phyloP scores from a whole-genome alignment of 1,140 invertebrate species.

The Pachypeltis micranthus region DNA sequence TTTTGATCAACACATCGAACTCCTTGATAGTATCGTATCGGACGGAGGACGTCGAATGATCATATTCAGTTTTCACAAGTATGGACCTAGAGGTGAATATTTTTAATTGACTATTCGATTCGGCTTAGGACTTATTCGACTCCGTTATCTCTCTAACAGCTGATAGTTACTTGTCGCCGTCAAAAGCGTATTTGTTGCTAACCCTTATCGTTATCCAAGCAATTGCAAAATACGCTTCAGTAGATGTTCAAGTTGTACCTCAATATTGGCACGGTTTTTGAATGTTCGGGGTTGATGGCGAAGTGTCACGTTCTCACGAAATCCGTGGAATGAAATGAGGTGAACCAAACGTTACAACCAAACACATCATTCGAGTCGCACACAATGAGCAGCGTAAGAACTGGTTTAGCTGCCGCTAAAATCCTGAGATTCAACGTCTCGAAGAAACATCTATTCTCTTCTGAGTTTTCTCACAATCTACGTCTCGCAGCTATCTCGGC shows the following conservation, averaged over 20 bases:
- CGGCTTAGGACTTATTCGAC: background rate
- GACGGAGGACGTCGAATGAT: constrained; percentile 5
- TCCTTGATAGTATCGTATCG: background rate
- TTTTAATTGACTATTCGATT: background rate
- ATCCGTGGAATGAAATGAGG: background rate
- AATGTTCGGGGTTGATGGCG: background rate
- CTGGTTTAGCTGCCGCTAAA: constrained; percentile 19
- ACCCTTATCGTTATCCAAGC: background rate
- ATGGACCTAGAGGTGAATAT: constrained; percentile 4
- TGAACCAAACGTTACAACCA: background rate
- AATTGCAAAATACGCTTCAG: constrained; percentile 5
- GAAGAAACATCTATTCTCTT: constrained; percentile 13
- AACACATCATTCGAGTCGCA: background rate
- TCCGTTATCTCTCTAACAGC: background rate
- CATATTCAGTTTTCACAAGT: constrained; percentile 8
- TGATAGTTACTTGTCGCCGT: background rate
- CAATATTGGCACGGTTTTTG: background rate
- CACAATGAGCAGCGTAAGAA: constrained; percentile 20
- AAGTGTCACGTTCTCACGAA: background rate
- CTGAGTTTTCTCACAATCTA: background rate
- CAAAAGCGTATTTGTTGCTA: background rate
- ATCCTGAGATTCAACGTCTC: constrained; percentile 12
- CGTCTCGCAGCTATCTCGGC: background rate
- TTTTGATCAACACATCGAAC: constrained; percentile 7
- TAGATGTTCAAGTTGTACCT: background rate